A percentile compares a stretch with the other conserved stretches of the same genome.
These are phyloP conservation scores for Drosophila colorata DNA, from an alignment of 2,888 invertebrate genomes.

Conservation along the genomic window DNA sequence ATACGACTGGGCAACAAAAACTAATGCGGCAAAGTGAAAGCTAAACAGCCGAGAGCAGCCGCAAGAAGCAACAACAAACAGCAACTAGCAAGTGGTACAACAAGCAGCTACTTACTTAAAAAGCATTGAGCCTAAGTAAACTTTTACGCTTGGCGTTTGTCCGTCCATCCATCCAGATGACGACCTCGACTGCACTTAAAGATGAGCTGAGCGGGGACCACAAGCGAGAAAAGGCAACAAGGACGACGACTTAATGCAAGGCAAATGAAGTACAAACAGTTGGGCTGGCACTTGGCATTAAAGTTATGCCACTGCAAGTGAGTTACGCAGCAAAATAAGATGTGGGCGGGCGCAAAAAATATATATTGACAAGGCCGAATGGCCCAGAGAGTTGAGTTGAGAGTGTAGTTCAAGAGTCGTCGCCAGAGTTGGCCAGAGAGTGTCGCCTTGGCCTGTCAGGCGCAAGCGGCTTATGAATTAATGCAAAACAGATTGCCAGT, in stretches of 20 bases:
- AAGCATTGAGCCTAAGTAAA: slow-evolving; percentile 80
- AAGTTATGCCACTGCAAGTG: slow-evolving; percentile 74
- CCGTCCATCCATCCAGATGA: slow-evolving; percentile 21
- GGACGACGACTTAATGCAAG: slow-evolving; percentile 72
- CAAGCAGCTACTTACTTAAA: slow-evolving; percentile 78
- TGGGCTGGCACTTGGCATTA: slow-evolving; percentile 55
- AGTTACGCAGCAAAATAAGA: slow-evolving; percentile 66
- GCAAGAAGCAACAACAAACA: slow-evolving; percentile 41
- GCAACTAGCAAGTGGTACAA: slow-evolving; percentile 47
- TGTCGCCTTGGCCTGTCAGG: slow-evolving; percentile 54
- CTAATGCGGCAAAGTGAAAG: slow-evolving; percentile 77
- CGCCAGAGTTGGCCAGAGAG: slow-evolving; percentile 10
- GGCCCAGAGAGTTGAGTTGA: slow-evolving; percentile 22
- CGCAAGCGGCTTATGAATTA: slow-evolving; percentile 80
- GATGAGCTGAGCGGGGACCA: slow-evolving; percentile 43
- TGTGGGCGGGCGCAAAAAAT: slow-evolving; percentile 43
- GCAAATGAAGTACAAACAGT: slow-evolving; percentile 76
- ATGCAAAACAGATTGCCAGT: slow-evolving; percentile 76
- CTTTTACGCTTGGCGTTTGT: slow-evolving; percentile 65
- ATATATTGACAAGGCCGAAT: slow-evolving; percentile 66
- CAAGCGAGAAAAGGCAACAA: slow-evolving; percentile 27
- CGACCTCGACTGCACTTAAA: slow-evolving; percentile 76
- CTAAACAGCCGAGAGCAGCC: slow-evolving; percentile 64
- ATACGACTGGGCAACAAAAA: slow-evolving; percentile 52
- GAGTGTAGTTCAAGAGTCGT: slow-evolving; percentile 15